Evolutionary conservation across 2,113 vertebrate genomes (phyloP).

Genomic region (Menura novaehollandiae): DNA sequence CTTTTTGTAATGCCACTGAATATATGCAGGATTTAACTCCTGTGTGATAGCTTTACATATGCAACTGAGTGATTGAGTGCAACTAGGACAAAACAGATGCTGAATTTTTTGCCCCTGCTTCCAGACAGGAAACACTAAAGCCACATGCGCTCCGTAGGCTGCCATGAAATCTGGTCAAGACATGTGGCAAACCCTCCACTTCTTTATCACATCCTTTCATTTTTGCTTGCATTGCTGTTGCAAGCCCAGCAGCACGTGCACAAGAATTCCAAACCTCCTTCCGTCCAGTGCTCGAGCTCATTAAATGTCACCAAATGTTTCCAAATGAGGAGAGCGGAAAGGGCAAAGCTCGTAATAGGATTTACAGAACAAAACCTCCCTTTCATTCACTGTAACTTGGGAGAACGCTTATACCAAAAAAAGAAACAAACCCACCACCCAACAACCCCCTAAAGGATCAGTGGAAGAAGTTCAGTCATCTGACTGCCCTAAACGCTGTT

Average conservation of each 20-base stretch:
- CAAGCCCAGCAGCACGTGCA: background rate
- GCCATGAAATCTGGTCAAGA: background rate
- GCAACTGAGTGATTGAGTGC: background rate
- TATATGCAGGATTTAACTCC: background rate
- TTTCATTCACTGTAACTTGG: constrained; percentile 1
- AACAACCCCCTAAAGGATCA: background rate
- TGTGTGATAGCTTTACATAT: background rate
- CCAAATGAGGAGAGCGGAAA: background rate
- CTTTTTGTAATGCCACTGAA: background rate
- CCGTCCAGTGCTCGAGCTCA: background rate
- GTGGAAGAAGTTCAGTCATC: constrained; percentile 19
- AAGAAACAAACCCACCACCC: background rate
- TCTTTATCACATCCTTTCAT: background rate
- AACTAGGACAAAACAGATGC: background rate
- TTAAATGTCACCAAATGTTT: constrained; percentile 42
- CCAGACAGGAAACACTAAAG: background rate
- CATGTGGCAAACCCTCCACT: background rate
- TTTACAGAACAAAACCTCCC: constrained; percentile 30
- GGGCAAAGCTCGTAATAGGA: constrained; percentile 17
- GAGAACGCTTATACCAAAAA: background rate
- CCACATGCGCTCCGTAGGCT: background rate
- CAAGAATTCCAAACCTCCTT: background rate
- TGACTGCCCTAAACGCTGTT: background rate
- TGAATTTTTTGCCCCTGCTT: background rate
- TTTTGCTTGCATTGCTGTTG: background rate